These are phyloP conservation scores for Abscondita cerata DNA, from an alignment of 2,888 invertebrate species.

Conservation along the genomic window DNA sequence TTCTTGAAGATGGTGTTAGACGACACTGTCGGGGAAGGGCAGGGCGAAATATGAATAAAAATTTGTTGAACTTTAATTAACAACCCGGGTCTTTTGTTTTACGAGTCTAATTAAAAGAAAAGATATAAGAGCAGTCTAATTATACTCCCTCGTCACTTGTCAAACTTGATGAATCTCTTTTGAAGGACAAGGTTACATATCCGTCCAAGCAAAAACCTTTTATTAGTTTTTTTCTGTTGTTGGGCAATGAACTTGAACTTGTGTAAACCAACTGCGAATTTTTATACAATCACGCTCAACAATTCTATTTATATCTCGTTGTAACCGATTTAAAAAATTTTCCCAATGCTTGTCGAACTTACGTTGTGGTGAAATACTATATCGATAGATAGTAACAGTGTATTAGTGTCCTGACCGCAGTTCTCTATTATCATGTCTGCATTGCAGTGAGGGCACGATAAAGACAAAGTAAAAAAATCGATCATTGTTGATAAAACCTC, in stretches of 20 bases:
- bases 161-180: constrained; percentile 11
- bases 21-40: too few relatives aligned
- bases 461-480: constrained; percentile 14
- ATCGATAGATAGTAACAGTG: background rate
- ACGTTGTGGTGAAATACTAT: background rate
- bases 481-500: constrained; percentile 10
- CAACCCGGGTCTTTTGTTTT: background rate
- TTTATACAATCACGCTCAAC: constrained; percentile 6
- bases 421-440: constrained; percentile 16
- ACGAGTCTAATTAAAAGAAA: background rate
- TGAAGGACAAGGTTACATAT: constrained; percentile 23
- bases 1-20: too few relatives aligned
- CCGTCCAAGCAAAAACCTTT: constrained; percentile 17
- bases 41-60: too few relatives aligned
- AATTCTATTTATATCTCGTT: constrained; percentile 16
- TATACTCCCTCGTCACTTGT: constrained; percentile 2
- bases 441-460: constrained; percentile 17
- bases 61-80: constrained; percentile 2
- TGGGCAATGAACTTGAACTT: constrained; percentile 29
- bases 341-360: too few relatives aligned
- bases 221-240: constrained; percentile 11
- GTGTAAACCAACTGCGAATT: constrained; percentile 13
- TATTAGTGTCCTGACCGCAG: background rate
- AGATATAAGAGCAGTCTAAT: background rate
- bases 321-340: background rate